A percentile compares a stretch with the other conserved stretches of the same genome.
phyloP scores from a whole-genome alignment of 2,797 vertebrate species.

The Lerista edwardsae region DNA sequence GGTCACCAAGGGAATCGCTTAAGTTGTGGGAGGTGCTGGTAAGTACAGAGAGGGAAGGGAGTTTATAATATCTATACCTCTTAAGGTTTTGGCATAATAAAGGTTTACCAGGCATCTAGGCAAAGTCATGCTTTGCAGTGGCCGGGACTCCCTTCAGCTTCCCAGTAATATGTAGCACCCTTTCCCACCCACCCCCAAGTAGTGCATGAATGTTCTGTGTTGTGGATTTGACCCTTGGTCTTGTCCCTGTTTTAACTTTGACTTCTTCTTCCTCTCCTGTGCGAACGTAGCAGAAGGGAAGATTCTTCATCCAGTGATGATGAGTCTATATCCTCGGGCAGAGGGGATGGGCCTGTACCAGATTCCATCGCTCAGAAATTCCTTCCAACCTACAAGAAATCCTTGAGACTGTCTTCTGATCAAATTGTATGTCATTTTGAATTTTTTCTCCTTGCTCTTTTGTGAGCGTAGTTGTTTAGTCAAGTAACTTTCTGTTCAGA shows the following conservation, averaged over 20 bases:
- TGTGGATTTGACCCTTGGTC: background rate
- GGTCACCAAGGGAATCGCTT: background rate
- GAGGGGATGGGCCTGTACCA: conserved; percentile 24
- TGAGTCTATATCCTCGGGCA: conserved; percentile 31
- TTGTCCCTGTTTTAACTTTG: background rate
- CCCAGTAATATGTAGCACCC: background rate
- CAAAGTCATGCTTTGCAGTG: background rate
- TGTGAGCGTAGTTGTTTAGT: background rate
- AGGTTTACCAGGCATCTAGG: background rate
- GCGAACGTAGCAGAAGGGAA: conserved; percentile 56
- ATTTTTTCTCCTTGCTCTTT: background rate
- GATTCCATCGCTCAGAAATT: conserved; percentile 67
- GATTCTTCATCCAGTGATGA: conserved; percentile 77
- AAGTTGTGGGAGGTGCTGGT: background rate
- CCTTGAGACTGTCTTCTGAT: conserved; percentile 87
- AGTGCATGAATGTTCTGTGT: background rate
- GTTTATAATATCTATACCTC: background rate
- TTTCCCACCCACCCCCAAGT: background rate
- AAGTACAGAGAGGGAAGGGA: background rate
- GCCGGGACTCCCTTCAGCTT: background rate
- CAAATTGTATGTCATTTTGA: conserved; percentile 84
- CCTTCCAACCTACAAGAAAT: conserved; percentile 86
- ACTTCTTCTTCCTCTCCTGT: background rate
- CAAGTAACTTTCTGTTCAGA: background rate
- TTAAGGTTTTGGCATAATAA: background rate